Evolutionary conservation across 2,113 vertebrate species (phyloP).

Genomic region (Pleuronectes platessa): DNA sequence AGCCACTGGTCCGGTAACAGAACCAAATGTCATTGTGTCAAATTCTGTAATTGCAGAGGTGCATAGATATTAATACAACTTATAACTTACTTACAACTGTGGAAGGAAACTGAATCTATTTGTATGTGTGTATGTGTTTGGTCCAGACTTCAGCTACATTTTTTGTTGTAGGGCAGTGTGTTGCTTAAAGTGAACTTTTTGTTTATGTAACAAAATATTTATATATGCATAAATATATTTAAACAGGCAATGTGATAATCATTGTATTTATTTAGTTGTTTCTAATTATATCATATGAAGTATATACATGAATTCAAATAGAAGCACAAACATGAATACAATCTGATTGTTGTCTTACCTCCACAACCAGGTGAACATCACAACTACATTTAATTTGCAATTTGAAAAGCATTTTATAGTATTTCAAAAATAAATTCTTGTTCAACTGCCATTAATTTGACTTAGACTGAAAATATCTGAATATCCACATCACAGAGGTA

Average conservation of each 20-base stretch:
- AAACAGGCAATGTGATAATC: background rate
- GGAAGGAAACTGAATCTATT: background rate
- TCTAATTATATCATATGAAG: background rate
- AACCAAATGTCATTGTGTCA: conserved; percentile 1
- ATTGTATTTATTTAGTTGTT: conserved; percentile 14
- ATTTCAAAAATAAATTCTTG: background rate
- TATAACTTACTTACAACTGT: conserved; percentile 13
- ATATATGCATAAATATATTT: background rate
- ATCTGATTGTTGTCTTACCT: too few species aligned
- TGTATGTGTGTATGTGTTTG: too few species aligned
- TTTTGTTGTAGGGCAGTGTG: too few species aligned
- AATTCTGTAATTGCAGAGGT: conserved; percentile 55
- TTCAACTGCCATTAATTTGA: too few species aligned
- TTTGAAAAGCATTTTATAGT: conserved; percentile 4
- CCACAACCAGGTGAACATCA: too few species aligned
- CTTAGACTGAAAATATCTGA: too few species aligned
- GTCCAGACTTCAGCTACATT: too few species aligned
- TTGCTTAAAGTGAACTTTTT: too few species aligned
- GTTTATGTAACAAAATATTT: too few species aligned
- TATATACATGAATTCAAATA: background rate
- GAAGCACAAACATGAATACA: background rate
- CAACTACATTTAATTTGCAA: too few species aligned
- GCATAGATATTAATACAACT: conserved; percentile 31
- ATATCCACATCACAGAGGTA: too few species aligned
- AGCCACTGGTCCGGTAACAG: conserved; percentile 8